Evolutionary conservation across 2,888 invertebrate species (phyloP), one percentile per base, ranked within the genome.

Genomic region (Drosophila sordidapex): DNA sequence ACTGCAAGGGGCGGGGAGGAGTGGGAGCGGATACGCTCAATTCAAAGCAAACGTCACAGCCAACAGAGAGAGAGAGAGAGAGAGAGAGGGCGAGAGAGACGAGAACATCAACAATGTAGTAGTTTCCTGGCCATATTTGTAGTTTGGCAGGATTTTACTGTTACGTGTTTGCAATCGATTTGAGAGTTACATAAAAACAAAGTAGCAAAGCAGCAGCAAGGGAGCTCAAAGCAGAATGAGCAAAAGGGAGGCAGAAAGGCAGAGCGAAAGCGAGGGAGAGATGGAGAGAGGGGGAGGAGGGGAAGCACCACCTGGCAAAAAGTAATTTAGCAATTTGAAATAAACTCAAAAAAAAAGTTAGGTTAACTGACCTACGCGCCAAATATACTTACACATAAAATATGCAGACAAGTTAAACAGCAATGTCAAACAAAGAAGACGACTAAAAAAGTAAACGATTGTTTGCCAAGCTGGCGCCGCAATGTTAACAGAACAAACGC

Each of bases 151-250:
- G 84, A 81, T 87, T 73, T 70, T 73, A 83, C 80, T 90, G 90
- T 87, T 87, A 87, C 87, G 90, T 87, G 84, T 87, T 90, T 87
- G 88, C 89, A 83, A 87, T 90, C 87, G 87, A 90, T 90, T 87
- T 89, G 89, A 90, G 87, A 87, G 87, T 87, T 87, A 87, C 79
- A 87, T 87, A 87, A 87, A 87, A 90, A 87, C 46, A 46, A 25
- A 46, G 46, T 15, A 46, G 83, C 38, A 57, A 15, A 82, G 59
- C 66, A 25, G 36, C 52, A 35, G 21, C 21, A 21, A 33, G 43
- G 60, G 43, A 58, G 21, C 46, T 21, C 21, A 46, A 46, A 21
- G 21, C 21, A 46, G 46, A 46, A 25, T 4, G 46, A 25, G 46
- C 46, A 46, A 46, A 46, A 15, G 1, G 21, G 21, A 13, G 13